These are phyloP conservation scores for Tragulus kanchil DNA, from an alignment of 2,113 vertebrate species.

Conservation along the genomic window DNA sequence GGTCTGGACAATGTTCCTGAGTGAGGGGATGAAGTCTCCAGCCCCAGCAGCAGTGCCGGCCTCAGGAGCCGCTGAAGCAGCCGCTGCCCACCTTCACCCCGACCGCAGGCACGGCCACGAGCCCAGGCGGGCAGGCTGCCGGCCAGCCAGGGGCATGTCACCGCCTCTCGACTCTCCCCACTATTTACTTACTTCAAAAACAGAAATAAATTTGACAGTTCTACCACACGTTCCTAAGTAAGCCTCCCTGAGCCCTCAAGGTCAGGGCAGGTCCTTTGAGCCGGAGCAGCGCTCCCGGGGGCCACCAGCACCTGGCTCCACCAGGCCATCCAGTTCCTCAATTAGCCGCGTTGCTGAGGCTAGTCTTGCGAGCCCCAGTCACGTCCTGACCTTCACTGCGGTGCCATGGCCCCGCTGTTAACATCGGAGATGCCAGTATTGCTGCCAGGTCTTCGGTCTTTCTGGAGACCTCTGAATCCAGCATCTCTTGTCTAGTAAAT, in stretches of 20 bases:
- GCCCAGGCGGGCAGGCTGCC: not conserved
- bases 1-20: not conserved
- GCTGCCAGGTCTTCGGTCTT: not conserved
- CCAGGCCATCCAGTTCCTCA: not conserved
- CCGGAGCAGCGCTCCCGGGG: not conserved
- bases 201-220: not conserved
- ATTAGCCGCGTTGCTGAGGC: not conserved
- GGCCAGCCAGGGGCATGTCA: not conserved
- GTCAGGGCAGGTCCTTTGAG: not conserved
- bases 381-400: not conserved
- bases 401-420: not conserved
- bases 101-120: not conserved
- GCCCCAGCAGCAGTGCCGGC: not conserved
- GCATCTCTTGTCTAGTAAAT: not conserved
- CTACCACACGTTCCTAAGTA: not conserved
- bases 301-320: not conserved
- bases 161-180: not conserved
- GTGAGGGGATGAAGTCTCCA: not conserved
- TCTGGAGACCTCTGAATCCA: not conserved
- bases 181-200: not conserved
- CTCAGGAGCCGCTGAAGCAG: not conserved
- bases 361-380: not conserved
- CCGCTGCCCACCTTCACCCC: not conserved
- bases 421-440: not conserved
- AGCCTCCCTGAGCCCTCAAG: not conserved